Evolutionary conservation across 2,797 vertebrate genomes (phyloP).

Genomic region (Myotis vivesi): DNA sequence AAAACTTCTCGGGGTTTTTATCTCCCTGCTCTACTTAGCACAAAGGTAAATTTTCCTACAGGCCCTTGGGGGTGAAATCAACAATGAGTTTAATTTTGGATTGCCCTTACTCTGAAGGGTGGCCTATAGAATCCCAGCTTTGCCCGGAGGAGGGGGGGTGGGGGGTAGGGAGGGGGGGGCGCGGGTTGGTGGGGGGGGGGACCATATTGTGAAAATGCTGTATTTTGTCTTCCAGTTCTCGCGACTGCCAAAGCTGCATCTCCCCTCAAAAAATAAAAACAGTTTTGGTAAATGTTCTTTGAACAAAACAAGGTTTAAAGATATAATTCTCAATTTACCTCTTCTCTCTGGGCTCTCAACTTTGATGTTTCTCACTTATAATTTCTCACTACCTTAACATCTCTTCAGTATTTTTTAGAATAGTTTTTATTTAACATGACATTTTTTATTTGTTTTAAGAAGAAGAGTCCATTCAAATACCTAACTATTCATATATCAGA

Average conservation of each 20-base stretch:
- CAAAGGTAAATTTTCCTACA: background rate
- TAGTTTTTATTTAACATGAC: background rate
- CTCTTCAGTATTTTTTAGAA: background rate
- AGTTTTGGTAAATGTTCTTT: background rate
- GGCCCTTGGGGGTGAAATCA: background rate
- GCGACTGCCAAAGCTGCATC: background rate
- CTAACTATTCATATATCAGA: background rate
- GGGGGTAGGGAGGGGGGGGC: rapidly evolving
- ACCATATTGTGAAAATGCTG: background rate
- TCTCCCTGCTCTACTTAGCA: background rate
- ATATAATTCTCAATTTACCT: background rate
- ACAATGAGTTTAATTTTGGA: background rate
- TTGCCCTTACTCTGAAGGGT: background rate
- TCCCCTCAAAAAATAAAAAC: background rate
- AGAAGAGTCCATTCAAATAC: background rate
- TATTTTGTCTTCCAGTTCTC: background rate
- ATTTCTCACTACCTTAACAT: background rate
- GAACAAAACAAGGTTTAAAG: background rate
- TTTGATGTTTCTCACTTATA: background rate
- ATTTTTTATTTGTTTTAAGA: slow-evolving; percentile 21
- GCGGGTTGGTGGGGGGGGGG: too few species aligned
- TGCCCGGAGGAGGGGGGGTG: too few species aligned
- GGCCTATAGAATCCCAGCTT: background rate
- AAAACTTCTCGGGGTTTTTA: background rate
- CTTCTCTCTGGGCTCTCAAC: background rate